A percentile compares a stretch with the other conserved stretches of the same genome.
Conservation (phyloP, 2,797 vertebrate species). For the Lacerta agilis region DNA sequence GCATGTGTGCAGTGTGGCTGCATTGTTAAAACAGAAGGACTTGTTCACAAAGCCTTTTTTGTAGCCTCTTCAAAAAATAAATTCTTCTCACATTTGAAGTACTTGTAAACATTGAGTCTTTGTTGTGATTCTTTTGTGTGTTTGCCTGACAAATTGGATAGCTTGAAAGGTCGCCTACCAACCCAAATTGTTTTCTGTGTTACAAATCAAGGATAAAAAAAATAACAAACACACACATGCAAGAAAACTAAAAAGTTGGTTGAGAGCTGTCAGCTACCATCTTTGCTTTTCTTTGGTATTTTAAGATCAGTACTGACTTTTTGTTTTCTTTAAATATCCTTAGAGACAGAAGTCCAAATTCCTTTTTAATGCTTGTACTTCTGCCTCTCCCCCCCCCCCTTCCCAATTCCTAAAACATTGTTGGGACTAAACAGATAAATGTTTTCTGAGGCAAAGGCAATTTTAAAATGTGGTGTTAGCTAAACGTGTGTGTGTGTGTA, state of each 20-base stretch:
- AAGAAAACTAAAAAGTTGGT: not conserved
- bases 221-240: not conserved
- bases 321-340: not conserved
- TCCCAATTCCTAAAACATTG: not conserved
- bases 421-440: not conserved
- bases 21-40: conserved; percentile 8
- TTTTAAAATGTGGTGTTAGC: not conserved
- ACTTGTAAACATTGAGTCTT: conserved; percentile 6
- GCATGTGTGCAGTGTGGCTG: not conserved
- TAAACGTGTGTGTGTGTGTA: not conserved
- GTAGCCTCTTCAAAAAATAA: not conserved
- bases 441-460: not conserved
- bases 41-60: conserved; percentile 23
- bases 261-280: too few species aligned
- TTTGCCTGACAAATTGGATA: conserved; percentile 2
- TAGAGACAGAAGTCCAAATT: not conserved
- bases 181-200: conserved; percentile 1
- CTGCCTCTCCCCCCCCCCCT: too few species aligned
- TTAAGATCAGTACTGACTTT: not conserved
- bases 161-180: conserved; percentile 14
- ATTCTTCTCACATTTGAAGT: not conserved
- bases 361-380: not conserved
- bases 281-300: not conserved
- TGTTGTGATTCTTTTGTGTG: not conserved
- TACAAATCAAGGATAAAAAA: not conserved